phyloP scores from a whole-genome alignment of 2,113 vertebrate species.

The Cynopterus brachyotis region DNA sequence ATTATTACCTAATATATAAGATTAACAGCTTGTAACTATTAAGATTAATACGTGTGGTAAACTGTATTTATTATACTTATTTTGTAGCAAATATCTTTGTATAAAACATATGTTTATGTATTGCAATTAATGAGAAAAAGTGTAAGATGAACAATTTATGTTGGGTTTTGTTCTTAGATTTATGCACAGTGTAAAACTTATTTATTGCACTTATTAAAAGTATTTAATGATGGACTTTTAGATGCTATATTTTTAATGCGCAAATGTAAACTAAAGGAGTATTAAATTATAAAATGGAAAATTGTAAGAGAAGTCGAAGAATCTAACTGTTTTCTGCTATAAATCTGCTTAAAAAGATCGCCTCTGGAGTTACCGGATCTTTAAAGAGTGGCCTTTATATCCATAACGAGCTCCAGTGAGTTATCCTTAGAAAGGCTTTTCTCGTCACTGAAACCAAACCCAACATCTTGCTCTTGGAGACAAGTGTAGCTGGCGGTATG shows the following conservation, averaged over 20 bases:
- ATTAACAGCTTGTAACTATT: conserved; percentile 99
- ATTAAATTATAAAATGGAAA: conserved; percentile 93
- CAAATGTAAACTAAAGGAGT: conserved; percentile 94
- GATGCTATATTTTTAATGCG: conserved; percentile 97
- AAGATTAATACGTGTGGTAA: conserved; percentile 95
- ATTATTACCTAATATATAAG: conserved; percentile 99
- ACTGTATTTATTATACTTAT: conserved; percentile 99
- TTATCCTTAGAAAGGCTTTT: conserved; percentile 86
- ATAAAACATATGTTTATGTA: conserved; percentile 98
- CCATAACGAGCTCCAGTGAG: conserved; percentile 86
- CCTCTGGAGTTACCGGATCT: conserved; percentile 85
- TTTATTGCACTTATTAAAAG: conserved; percentile 99
- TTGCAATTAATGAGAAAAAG: conserved; percentile 96
- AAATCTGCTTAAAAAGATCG: conserved; percentile 92
- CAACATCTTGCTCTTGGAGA: conserved; percentile 84
- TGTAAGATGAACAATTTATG: conserved; percentile 98
- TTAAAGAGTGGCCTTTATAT: conserved; percentile 89
- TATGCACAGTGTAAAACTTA: conserved; percentile 94
- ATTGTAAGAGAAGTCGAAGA: conserved; percentile 94
- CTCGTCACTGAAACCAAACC: conserved; percentile 82
- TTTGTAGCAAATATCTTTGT: conserved; percentile 95
- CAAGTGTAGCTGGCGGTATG: conserved; percentile 78
- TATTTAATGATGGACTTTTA: conserved; percentile 98
- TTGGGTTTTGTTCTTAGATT: conserved; percentile 98
- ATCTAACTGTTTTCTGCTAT: conserved; percentile 95